Percentiles rank a stretch among this genome's conserved stretches.
phyloP scores from a whole-genome alignment of 1,140 invertebrate genomes.

The Euglossa dilemma region DNA sequence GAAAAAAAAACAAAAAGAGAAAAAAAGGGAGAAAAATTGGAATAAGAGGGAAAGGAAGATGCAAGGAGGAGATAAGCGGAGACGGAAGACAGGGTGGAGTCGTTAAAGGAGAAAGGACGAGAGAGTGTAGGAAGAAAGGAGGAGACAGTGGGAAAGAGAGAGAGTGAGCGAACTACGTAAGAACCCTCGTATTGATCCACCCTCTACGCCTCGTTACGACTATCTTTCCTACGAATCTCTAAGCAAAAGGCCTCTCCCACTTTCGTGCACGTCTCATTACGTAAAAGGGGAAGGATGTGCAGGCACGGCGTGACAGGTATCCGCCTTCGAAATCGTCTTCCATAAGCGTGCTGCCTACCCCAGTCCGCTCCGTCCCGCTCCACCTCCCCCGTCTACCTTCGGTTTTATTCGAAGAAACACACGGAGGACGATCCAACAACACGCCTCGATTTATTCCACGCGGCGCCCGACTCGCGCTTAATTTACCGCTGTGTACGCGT shows the following conservation, averaged over 20 bases:
- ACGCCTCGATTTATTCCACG: not conserved
- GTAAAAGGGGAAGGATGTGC: conserved; percentile 59
- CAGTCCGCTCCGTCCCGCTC: not conserved
- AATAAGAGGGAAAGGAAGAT: conserved; percentile 27
- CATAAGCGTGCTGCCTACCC: conserved; percentile 1
- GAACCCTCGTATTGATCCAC: conserved; percentile 81
- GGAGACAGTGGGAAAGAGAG: conserved; percentile 60
- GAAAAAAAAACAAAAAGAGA: not conserved
- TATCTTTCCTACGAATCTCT: conserved; percentile 81
- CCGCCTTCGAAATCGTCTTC: conserved; percentile 28
- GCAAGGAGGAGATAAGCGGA: conserved; percentile 31
- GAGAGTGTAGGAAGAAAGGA: conserved; percentile 43
- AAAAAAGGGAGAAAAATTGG: conserved; percentile 5
- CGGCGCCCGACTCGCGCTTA: not conserved
- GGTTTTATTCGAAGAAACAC: not conserved
- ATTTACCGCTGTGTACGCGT: conserved; percentile 9
- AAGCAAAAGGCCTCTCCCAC: conserved; percentile 71
- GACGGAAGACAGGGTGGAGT: conserved; percentile 32
- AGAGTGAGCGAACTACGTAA: conserved; percentile 77
- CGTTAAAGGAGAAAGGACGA: conserved; percentile 28
- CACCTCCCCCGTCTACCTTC: too few relatives aligned
- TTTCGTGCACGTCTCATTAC: conserved; percentile 70
- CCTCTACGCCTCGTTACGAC: conserved; percentile 76
- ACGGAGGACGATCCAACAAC: not conserved
- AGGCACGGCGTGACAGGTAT: conserved; percentile 36